Evolutionary conservation across 92 coral and sea anemone species (phyloP), one percentile per base, ranked within the genome.

Genomic region (Chrysogorgia sp.): DNA sequence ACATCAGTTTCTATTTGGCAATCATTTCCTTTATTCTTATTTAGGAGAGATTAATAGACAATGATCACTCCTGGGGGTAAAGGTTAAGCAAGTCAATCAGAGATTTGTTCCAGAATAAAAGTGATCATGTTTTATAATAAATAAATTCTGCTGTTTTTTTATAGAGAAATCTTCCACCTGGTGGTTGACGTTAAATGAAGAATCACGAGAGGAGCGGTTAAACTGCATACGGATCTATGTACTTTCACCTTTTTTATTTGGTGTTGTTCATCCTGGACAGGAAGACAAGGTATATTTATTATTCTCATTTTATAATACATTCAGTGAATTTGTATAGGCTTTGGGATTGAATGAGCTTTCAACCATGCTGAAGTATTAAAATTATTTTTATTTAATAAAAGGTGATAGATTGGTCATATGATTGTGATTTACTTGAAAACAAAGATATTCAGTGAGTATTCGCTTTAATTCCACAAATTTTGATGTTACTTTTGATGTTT

Each of bases 221-320:
- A 84, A 78, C 63, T 92, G 90, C 0, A 92, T 96, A 88, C 89
- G 84, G 74, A 85, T 91, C 75, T 83, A 91, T 70, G 81, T 96
- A 5, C 79, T 96, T 25, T 90, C 97, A 53, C 98, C 99, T 31
- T 91, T 96, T 56, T 74, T 96, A 63, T 96, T 92, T 89, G 99
- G 90, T 1, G 70, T 76, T 52, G 91, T 89, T 19, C 81, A 86
- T 24, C 79, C 50, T 3, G 79, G 79, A 23, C 92, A 85, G 40
- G 99, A 96, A 7, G 99, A 96, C 55, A 96, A 92, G 96, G 99
- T 96, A 81, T 34, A 14, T 49, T 33, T 14, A 14, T 35, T 58
- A 10, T 55, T 19, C 71, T 52, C 26, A 52, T 52, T n/a, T n/a
- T n/a, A n/a, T n/a, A n/a, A n/a, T n/a, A 52, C 26, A 17, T 37